Conservation (phyloP, 2,113 vertebrate genomes). For the Sphaerodactylus townsendi region DNA sequence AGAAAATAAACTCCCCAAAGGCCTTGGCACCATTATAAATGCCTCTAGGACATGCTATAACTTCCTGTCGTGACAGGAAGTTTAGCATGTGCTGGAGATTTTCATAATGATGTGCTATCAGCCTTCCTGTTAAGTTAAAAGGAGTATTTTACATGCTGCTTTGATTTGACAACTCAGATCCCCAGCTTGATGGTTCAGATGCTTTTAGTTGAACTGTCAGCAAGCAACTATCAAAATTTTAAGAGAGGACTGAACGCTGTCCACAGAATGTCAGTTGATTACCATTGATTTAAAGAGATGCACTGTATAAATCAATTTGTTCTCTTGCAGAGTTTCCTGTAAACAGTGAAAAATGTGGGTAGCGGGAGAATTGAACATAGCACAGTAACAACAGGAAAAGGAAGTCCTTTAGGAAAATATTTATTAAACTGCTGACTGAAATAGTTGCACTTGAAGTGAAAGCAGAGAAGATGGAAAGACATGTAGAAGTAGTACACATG, state of each 20-base stretch:
- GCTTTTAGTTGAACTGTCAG: not conserved
- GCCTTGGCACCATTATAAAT: no score
- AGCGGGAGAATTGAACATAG: no score
- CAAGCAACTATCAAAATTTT: not conserved
- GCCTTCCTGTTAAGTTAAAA: conserved; percentile 21
- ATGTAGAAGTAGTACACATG: no score
- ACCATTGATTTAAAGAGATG: not conserved
- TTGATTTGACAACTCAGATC: not conserved
- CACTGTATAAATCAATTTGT: not conserved
- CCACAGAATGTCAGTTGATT: not conserved
- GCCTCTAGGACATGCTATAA: conserved; percentile 10
- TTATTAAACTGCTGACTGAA: no score
- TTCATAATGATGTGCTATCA: no score
- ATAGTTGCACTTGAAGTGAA: no score
- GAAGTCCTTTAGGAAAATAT: no score
- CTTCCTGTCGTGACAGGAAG: not conserved
- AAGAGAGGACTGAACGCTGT: not conserved
- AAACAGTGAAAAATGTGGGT: not conserved
- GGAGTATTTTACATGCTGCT: not conserved
- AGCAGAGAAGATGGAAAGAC: no score
- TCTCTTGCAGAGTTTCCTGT: not conserved
- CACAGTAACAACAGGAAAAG: not conserved
- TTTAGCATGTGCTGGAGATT: no score
- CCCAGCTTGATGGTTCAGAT: not conserved
- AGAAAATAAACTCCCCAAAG: no score